Conservation (phyloP, 1,140 invertebrate species). For the Euura lappo region DNA sequence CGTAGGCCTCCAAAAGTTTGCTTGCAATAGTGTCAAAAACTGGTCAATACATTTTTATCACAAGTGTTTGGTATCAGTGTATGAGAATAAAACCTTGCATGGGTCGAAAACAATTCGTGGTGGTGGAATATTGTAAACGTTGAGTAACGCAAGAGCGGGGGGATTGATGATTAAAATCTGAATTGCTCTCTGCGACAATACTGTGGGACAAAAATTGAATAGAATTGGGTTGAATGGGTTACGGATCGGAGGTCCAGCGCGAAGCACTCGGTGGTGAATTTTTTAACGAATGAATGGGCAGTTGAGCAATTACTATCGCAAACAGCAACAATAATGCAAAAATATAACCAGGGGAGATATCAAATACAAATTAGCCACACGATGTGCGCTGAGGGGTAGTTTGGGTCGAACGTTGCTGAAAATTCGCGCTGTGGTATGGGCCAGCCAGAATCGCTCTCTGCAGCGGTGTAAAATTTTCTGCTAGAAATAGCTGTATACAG, state of each 20-base stretch:
- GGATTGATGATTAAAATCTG: no score
- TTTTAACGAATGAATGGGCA: background rate
- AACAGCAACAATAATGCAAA: slow-evolving; percentile 1
- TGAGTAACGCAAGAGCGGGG: no score
- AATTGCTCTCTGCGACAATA: no score
- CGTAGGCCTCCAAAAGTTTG: no score
- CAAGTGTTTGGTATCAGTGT: no score
- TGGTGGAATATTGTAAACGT: no score
- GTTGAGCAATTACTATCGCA: slow-evolving; percentile 10
- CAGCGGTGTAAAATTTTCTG: background rate
- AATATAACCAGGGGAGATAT: background rate
- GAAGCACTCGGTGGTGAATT: background rate
- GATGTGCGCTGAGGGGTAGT: background rate
- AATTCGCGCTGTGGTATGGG: background rate
- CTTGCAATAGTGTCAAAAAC: no score
- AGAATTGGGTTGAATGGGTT: background rate
- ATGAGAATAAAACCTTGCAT: no score
- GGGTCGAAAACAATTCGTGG: no score
- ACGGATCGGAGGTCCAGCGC: background rate
- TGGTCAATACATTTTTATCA: no score
- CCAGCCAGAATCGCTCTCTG: no score
- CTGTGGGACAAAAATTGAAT: background rate
- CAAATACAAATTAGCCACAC: slow-evolving; percentile 7
- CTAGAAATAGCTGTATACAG: background rate
- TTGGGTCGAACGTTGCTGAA: background rate